phyloP scores from a whole-genome alignment of 2,888 invertebrate species.

The Yponomeuta sedellus region DNA sequence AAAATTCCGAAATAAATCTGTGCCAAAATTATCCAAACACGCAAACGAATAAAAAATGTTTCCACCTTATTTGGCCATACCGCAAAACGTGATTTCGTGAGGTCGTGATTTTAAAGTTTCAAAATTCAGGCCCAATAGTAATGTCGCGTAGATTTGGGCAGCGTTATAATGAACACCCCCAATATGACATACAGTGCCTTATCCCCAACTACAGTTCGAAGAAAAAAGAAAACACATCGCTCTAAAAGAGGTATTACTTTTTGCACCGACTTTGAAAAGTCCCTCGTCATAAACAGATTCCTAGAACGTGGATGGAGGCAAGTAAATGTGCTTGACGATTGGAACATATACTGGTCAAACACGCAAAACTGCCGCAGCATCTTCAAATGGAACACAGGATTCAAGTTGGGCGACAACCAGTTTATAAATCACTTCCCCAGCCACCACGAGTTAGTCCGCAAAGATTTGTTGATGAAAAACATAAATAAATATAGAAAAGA shows the following conservation, averaged over 20 bases:
- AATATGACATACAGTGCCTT: not conserved
- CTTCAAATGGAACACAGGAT: slow-evolving; percentile 91
- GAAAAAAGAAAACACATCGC: not conserved
- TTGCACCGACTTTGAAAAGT: slow-evolving; percentile 89
- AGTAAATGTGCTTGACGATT: slow-evolving; percentile 89
- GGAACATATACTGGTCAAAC: slow-evolving; percentile 94
- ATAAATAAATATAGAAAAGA: slow-evolving; percentile 92
- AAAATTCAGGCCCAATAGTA: not conserved
- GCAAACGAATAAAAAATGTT: not conserved
- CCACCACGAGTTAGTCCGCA: slow-evolving; percentile 91
- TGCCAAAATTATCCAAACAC: not conserved
- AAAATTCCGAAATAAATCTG: not conserved
- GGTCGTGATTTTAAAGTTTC: not conserved
- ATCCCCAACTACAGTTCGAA: not conserved
- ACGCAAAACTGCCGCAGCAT: slow-evolving; percentile 88
- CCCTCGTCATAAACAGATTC: slow-evolving; percentile 89
- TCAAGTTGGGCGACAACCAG: slow-evolving; percentile 90
- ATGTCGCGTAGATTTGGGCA: not conserved
- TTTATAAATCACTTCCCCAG: slow-evolving; percentile 94
- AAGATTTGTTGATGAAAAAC: slow-evolving; percentile 93
- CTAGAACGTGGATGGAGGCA: slow-evolving; percentile 90
- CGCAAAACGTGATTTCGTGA: not conserved
- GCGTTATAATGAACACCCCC: not conserved
- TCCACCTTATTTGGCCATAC: not conserved
- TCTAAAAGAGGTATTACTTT: slow-evolving; percentile 58